Conservation (phyloP, 2,888 invertebrate genomes). For the Leptothorax acervorum region DNA sequence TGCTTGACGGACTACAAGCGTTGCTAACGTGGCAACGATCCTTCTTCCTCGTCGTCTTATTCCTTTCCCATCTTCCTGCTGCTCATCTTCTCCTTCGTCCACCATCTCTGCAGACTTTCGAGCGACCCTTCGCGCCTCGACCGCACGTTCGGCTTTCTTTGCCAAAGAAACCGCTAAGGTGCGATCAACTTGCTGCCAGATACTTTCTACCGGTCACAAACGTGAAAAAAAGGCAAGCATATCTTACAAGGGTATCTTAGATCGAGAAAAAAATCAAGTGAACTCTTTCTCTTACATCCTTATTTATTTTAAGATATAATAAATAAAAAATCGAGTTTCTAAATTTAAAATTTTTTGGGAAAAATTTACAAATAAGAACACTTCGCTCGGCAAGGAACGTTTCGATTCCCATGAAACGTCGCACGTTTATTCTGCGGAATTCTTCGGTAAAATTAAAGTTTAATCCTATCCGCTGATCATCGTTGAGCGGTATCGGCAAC, state of each 20-base stretch:
- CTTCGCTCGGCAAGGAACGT: not conserved
- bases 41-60: conserved; percentile 60
- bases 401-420: conserved; percentile 16
- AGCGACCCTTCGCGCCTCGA: conserved; percentile 55
- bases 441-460: conserved; percentile 25
- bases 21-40: conserved; percentile 75
- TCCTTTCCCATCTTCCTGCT: conserved; percentile 39
- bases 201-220: conserved; percentile 70
- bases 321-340: not conserved
- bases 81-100: conserved; percentile 55
- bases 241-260: not conserved
- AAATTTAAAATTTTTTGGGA: not conserved
- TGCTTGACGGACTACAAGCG: conserved; percentile 78
- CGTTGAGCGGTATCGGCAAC: conserved; percentile 55
- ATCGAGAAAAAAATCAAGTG: not conserved
- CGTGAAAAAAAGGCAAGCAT: conserved; percentile 27
- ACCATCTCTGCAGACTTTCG: conserved; percentile 61
- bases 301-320: not conserved
- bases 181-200: conserved; percentile 65
- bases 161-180: conserved; percentile 66
- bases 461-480: conserved; percentile 57
- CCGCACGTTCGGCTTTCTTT: conserved; percentile 62
- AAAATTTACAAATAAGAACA: not conserved
- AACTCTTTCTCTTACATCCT: not conserved
- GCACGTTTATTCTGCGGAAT: conserved; percentile 5